Evolutionary conservation across 2,113 vertebrate genomes (phyloP).

Genomic region (Calyptommatus sinebrachiatus): DNA sequence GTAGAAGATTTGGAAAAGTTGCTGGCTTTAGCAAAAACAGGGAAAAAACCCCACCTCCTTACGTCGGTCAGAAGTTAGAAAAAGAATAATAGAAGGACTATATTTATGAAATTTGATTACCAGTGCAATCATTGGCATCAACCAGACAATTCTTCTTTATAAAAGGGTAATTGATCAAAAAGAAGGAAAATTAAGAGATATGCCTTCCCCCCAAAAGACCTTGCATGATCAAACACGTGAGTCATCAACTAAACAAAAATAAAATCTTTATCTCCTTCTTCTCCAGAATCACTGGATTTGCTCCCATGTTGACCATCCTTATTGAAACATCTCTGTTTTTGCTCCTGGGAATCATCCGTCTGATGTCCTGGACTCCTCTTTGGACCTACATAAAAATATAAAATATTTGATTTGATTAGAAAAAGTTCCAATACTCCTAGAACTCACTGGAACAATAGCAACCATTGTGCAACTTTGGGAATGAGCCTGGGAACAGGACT

Average conservation of each 20-base stretch:
- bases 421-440: background rate
- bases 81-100: conserved; percentile 22
- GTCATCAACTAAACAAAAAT: conserved; percentile 81
- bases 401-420: background rate
- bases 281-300: conserved; percentile 85
- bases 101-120: conserved; percentile 43
- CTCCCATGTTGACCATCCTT: conserved; percentile 77
- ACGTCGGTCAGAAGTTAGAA: conserved; percentile 25
- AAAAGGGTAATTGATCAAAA: conserved; percentile 40
- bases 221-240: conserved; percentile 33
- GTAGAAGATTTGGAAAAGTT: conserved; percentile 61
- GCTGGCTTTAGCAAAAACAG: conserved; percentile 66
- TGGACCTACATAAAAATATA: conserved; percentile 65
- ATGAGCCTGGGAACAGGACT: too few relatives aligned
- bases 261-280: conserved; percentile 89
- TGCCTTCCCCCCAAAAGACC: conserved; percentile 50
- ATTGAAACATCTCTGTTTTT: conserved; percentile 74
- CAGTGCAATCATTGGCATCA: conserved; percentile 12
- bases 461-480: too few relatives aligned
- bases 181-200: conserved; percentile 48
- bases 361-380: conserved; percentile 73
- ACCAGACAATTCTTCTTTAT: conserved; percentile 41
- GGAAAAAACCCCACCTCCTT: conserved; percentile 51
- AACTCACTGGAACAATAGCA: background rate
- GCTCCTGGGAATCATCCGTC: conserved; percentile 74